Evolutionary conservation across 2,888 invertebrate genomes (phyloP).

Genomic region (Dasysyrphus tricinctus): DNA sequence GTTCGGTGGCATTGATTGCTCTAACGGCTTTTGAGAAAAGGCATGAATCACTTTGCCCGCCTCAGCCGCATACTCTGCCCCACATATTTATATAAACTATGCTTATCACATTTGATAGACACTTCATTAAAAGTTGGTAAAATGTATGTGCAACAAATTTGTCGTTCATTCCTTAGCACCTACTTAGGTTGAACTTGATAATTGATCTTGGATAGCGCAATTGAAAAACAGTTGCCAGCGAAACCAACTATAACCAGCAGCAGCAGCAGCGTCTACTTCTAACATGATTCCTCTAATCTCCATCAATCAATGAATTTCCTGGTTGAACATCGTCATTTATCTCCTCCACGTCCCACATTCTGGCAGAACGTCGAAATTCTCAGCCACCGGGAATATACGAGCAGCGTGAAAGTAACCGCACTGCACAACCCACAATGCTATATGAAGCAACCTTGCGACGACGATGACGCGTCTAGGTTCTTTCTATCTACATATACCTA

Average conservation of each 20-base stretch:
- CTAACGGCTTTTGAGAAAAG: constrained; percentile 46
- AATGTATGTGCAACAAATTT: constrained; percentile 54
- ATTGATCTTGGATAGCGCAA: constrained; percentile 68
- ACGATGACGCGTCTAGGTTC: constrained; percentile 49
- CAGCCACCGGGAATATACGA: constrained; percentile 50
- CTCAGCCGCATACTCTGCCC: constrained; percentile 44
- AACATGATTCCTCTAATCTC: constrained; percentile 70
- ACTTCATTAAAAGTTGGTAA: constrained; percentile 68
- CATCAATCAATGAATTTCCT: constrained; percentile 75
- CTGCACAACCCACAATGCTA: constrained; percentile 47
- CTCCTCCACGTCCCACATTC: constrained; percentile 70
- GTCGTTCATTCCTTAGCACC: constrained; percentile 68
- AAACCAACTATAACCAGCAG: constrained; percentile 7
- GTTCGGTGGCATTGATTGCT: constrained; percentile 57
- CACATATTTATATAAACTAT: constrained; percentile 53
- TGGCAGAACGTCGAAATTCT: constrained; percentile 64
- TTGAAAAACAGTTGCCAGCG: constrained; percentile 54
- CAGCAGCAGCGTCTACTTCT: constrained; percentile 42
- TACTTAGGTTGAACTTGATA: constrained; percentile 65
- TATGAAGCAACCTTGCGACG: constrained; percentile 24
- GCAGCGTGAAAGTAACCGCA: constrained; percentile 14
- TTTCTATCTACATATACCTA: constrained; percentile 31
- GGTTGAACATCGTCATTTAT: constrained; percentile 76
- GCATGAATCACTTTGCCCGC: constrained; percentile 53
- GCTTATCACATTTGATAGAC: constrained; percentile 68